These are phyloP conservation scores for Octomys mimax DNA, from an alignment of 2,797 vertebrate species.

Conservation along the genomic window DNA sequence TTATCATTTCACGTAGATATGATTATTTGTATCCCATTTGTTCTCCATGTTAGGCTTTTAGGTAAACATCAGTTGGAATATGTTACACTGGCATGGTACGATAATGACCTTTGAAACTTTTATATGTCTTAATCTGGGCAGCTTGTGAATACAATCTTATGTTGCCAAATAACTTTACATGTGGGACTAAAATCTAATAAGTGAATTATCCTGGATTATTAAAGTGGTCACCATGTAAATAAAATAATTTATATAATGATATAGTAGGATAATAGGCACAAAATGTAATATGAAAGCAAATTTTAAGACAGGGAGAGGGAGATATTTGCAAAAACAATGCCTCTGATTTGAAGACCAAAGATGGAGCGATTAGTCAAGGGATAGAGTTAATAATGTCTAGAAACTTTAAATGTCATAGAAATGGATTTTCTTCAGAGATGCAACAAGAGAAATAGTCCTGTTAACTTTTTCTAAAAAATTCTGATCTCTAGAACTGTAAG, in stretches of 20 bases:
- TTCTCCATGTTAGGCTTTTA: not conserved
- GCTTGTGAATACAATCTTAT: not conserved
- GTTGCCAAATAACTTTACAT: not conserved
- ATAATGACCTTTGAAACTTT: not conserved
- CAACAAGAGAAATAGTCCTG: not conserved
- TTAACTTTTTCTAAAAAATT: not conserved
- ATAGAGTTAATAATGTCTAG: not conserved
- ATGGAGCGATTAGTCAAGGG: not conserved
- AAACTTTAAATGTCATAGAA: not conserved
- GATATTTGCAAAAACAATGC: not conserved
- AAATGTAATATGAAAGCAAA: not conserved
- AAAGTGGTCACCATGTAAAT: not conserved
- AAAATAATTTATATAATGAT: not conserved
- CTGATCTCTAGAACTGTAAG: not conserved
- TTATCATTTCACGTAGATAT: not conserved
- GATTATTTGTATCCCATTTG: not conserved
- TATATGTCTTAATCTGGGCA: not conserved
- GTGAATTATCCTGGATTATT: not conserved
- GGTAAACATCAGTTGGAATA: not conserved
- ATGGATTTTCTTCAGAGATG: not conserved
- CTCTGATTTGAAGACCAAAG: not conserved
- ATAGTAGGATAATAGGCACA: not conserved
- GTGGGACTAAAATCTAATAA: not conserved
- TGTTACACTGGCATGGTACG: not conserved
- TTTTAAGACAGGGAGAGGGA: not conserved